Evolutionary conservation across 2,888 invertebrate genomes (phyloP).

Genomic region (Eupeodes luniger): DNA sequence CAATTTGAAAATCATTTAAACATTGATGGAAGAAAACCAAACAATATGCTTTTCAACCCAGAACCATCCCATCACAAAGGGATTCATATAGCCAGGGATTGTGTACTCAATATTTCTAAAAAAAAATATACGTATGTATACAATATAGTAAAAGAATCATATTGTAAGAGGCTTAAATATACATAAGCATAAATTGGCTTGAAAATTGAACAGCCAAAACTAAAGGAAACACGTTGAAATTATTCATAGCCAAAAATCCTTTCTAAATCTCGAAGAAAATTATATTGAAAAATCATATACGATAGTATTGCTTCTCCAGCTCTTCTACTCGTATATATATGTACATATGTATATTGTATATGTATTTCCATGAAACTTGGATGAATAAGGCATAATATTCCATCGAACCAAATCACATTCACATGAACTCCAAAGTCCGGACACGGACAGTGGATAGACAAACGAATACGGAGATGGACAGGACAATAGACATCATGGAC

Average conservation of each 20-base stretch:
- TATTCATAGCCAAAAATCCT: constrained; percentile 72
- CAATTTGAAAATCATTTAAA: not conserved
- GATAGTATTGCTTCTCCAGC: constrained; percentile 46
- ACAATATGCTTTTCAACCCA: not conserved
- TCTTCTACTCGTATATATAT: not conserved
- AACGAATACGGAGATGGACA: not conserved
- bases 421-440: not conserved
- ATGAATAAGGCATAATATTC: constrained; percentile 16
- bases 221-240: constrained; percentile 59
- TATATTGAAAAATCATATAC: constrained; percentile 74
- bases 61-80: not conserved
- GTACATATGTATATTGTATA: not conserved
- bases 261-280: constrained; percentile 68
- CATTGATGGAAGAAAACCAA: not conserved
- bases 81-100: not conserved
- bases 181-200: constrained; percentile 72
- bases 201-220: constrained; percentile 67
- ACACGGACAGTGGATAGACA: constrained; percentile 1
- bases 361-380: constrained; percentile 6
- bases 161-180: constrained; percentile 68
- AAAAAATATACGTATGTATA: no score
- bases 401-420: constrained; percentile 14
- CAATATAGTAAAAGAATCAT: constrained; percentile 24
- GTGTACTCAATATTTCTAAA: constrained; percentile 5
- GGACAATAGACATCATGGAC: constrained; percentile 21